phyloP scores from a whole-genome alignment of 1,140 invertebrate species.

The Drosophila baimaii region DNA sequence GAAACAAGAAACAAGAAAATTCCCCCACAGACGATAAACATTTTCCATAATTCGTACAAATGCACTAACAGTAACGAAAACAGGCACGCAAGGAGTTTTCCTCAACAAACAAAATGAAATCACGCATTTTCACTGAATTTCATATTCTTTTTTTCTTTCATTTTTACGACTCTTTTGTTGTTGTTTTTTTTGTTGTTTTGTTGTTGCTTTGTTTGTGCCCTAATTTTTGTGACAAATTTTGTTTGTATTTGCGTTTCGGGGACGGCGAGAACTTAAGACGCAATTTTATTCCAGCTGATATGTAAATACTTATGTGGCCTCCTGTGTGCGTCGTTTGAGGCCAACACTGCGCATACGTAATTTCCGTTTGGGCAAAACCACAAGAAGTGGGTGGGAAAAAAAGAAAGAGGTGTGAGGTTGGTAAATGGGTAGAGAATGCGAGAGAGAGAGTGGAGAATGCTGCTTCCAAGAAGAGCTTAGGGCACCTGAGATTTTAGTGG shows the following conservation, averaged over 20 bases:
- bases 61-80: slow-evolving; percentile 12
- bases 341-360: slow-evolving; percentile 41
- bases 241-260: slow-evolving; percentile 29
- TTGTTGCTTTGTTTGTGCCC: slow-evolving; percentile 6
- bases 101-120: slow-evolving; percentile 43
- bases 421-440: background rate
- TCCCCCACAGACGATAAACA: slow-evolving; percentile 16
- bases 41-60: slow-evolving; percentile 32
- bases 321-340: slow-evolving; percentile 3
- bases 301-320: slow-evolving; percentile 35
- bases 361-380: slow-evolving; percentile 18
- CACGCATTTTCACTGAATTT: slow-evolving; percentile 56
- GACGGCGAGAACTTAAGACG: slow-evolving; percentile 17
- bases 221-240: slow-evolving; percentile 31
- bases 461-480: background rate
- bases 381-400: background rate
- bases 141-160: slow-evolving; percentile 64
- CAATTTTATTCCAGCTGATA: slow-evolving; percentile 41
- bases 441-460: background rate
- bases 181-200: slow-evolving; percentile 14
- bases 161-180: slow-evolving; percentile 50
- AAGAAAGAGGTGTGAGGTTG: background rate
- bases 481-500: background rate
- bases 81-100: slow-evolving; percentile 16
- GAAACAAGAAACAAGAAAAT: slow-evolving; percentile 26